These are phyloP conservation scores for Acleris laterana DNA, from an alignment of 2,888 invertebrate genomes.

Conservation along the genomic window DNA sequence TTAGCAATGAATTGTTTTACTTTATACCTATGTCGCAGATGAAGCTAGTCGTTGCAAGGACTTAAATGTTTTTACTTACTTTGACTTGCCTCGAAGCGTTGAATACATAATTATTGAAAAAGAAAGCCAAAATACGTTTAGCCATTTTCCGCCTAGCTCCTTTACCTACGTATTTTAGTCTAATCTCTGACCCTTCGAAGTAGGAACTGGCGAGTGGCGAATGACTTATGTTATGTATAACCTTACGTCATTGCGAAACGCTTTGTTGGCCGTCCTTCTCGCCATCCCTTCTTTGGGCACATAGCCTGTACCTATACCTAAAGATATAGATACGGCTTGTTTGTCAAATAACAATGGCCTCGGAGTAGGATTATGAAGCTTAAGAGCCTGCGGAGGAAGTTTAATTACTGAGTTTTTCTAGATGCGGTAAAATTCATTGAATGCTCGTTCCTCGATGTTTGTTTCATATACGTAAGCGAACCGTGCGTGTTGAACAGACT, in stretches of 20 bases:
- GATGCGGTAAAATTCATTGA: background rate
- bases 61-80: background rate
- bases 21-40: conserved; percentile 16
- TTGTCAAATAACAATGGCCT: conserved; percentile 32
- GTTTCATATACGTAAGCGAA: conserved; percentile 16
- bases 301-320: conserved; percentile 6
- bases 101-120: no score
- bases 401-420: conserved; percentile 6
- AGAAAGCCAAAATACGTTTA: no score
- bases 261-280: conserved; percentile 26
- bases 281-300: conserved; percentile 25
- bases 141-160: no score
- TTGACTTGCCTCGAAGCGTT: no score
- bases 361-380: conserved; percentile 19
- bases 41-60: conserved; percentile 1
- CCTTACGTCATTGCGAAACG: conserved; percentile 29
- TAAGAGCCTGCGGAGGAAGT: conserved; percentile 1
- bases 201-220: conserved; percentile 29
- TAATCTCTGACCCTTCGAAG: conserved; percentile 26
- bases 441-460: background rate
- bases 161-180: background rate
- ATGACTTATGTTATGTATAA: conserved; percentile 23
- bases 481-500: background rate
- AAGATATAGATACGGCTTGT: conserved; percentile 20
- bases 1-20: conserved; percentile 30